Conservation (phyloP, 2,888 invertebrate species). For the Pheosia gnoma region DNA sequence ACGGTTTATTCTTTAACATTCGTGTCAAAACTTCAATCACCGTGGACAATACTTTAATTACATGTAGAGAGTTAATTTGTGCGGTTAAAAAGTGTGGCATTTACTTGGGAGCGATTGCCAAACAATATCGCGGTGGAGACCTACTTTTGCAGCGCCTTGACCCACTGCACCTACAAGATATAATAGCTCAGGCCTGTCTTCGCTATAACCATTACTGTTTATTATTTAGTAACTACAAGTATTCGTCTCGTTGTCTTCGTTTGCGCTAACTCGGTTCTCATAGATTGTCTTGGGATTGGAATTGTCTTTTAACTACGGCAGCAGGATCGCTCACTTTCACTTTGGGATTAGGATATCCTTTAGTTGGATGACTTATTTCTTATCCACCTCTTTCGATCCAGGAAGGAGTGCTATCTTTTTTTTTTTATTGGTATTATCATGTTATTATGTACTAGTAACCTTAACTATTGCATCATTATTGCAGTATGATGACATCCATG, state of each 20-base stretch:
- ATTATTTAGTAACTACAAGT: conserved; percentile 21
- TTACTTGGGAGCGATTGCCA: conserved; percentile 40
- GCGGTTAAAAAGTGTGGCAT: conserved; percentile 32
- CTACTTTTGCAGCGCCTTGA: conserved; percentile 42
- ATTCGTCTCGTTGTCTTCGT: background rate
- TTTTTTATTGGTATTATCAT: no score
- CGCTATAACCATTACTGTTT: conserved; percentile 33
- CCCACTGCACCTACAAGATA: conserved; percentile 39
- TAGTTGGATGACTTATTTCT: no score
- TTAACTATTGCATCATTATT: conserved; percentile 25
- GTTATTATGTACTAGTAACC: background rate
- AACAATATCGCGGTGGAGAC: conserved; percentile 31
- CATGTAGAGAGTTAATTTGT: conserved; percentile 32
- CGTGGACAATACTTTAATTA: conserved; percentile 46
- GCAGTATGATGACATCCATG: conserved; percentile 16
- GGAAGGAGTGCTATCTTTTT: no score
- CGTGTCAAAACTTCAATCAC: conserved; percentile 46
- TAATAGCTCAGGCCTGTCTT: conserved; percentile 35
- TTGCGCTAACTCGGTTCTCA: no score
- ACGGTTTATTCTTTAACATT: conserved; percentile 19
- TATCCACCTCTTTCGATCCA: no score
- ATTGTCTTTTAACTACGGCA: no score
- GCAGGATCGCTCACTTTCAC: no score
- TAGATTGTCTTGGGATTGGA: no score
- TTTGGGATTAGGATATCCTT: no score